Evolutionary conservation across 2,888 invertebrate species (phyloP), one percentile per base, ranked within the genome.

Genomic region (Panorpa germanica): DNA sequence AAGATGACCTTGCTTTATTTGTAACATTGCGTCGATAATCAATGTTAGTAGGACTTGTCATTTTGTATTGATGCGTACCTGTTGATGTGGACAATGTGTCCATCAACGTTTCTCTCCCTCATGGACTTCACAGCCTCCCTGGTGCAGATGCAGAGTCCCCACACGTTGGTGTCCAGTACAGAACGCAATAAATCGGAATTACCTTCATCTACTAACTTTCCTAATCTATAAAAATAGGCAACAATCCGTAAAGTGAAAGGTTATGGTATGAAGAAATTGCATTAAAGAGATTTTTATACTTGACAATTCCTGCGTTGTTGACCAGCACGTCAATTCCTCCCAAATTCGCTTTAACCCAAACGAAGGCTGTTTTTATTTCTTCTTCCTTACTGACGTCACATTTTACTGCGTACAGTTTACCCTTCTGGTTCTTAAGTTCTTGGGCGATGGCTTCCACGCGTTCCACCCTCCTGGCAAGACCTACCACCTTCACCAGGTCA

Each of bases 21-120:
- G n/a, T 18, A n/a, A 5, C 45, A 57, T 45, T 12, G 53, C 54
- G 28, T 40, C 35, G 8, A 36, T 37, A 4, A 43, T 41, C 25
- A 44, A 32, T 31, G 41, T 39, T 16, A 33, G 31, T 12, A 21
- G 2, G 8, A 30, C 18, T 29, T 9, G 19, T 24, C 18, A 12
- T 13, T 14, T 9, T 32, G 5, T 18, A 32, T 23, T 26, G 13
- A 22, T 16, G 11, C 24, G 38, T 41, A 65, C 69, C 69, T 71
- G 46, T 64, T 68, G 31, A 72, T 55, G 30, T 68, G 57, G 29
- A 73, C 53, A 35, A 72, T 61, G 37, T 71, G 69, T 0, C 67
- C 70, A 24, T 58, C 56, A 2, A 53, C 48, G 2, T 53, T 48
- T 20, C 53, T 48, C 17, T 54, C 53, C 18, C 52, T 53, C 64